Conservation (phyloP, 2,888 invertebrate species). For the Zhuqinia jingwanae region DNA sequence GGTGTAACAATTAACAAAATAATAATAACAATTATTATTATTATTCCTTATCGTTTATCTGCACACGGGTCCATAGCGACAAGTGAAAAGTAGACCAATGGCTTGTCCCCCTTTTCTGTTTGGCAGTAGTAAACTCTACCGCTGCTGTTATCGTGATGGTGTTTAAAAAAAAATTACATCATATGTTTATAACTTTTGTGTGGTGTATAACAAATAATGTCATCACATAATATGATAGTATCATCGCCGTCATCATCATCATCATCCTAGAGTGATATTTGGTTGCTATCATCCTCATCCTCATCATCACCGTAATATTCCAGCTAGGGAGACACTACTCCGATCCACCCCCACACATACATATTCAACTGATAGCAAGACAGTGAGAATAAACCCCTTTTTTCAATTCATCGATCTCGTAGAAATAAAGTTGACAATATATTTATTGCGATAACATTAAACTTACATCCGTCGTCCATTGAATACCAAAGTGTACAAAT, state of each 20-base stretch:
- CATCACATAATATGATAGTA: slow-evolving; percentile 7
- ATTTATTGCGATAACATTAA: slow-evolving; percentile 67
- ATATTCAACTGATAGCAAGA: not conserved
- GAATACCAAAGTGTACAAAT: slow-evolving; percentile 59
- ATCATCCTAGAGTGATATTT: too few species aligned
- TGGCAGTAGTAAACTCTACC: too few species aligned
- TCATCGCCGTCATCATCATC: slow-evolving; percentile 1
- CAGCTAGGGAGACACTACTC: not conserved
- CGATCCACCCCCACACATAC: not conserved
- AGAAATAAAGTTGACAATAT: slow-evolving; percentile 56
- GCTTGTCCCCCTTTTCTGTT: slow-evolving; percentile 45
- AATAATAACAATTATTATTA: slow-evolving; percentile 61
- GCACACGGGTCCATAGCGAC: not conserved
- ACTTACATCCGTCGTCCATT: slow-evolving; percentile 48
- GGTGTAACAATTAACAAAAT: not conserved
- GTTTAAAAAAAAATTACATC: not conserved
- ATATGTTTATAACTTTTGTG: slow-evolving; percentile 24
- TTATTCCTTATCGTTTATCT: slow-evolving; percentile 32
- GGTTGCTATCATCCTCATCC: too few species aligned
- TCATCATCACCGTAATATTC: not conserved
- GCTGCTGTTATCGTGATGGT: not conserved
- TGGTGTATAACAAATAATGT: slow-evolving; percentile 28
- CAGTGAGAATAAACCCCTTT: slow-evolving; percentile 28
- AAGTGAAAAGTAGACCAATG: slow-evolving; percentile 54
- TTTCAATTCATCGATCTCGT: slow-evolving; percentile 68